phyloP scores from a whole-genome alignment of 2,113 vertebrate genomes.

The Grallaria varia region DNA sequence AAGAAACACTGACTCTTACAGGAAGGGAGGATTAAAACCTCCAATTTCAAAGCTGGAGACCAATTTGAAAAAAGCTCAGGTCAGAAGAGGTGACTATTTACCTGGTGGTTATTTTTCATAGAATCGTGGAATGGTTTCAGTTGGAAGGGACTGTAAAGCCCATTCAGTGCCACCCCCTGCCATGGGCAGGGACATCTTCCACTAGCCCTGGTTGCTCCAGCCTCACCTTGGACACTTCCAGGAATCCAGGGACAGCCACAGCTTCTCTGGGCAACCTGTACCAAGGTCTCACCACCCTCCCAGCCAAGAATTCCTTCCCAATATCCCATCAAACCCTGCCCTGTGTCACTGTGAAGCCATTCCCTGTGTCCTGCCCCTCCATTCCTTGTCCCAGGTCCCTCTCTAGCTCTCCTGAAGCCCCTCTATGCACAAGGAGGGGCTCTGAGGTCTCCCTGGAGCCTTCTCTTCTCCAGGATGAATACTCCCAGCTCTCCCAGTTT shows the following conservation, averaged over 20 bases:
- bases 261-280: neutral
- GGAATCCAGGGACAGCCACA: neutral
- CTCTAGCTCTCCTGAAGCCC: neutral
- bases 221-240: neutral
- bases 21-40: neutral
- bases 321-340: fast-evolving
- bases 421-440: neutral
- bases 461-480: too few species aligned
- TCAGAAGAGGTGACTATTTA: neutral
- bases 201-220: fast-evolving
- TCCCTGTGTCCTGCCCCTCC: neutral
- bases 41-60: neutral
- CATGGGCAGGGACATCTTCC: neutral
- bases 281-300: neutral
- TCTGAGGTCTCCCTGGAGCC: neutral
- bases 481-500: neutral
- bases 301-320: neutral
- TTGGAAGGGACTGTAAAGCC: neutral
- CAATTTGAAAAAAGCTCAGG: neutral
- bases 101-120: neutral
- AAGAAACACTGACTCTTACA: neutral
- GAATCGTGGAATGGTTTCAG: neutral
- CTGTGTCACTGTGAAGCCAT: neutral
- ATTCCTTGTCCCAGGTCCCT: neutral
- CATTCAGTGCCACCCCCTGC: neutral